Conservation (phyloP, 2,797 vertebrate genomes). For the Periparus ater region DNA sequence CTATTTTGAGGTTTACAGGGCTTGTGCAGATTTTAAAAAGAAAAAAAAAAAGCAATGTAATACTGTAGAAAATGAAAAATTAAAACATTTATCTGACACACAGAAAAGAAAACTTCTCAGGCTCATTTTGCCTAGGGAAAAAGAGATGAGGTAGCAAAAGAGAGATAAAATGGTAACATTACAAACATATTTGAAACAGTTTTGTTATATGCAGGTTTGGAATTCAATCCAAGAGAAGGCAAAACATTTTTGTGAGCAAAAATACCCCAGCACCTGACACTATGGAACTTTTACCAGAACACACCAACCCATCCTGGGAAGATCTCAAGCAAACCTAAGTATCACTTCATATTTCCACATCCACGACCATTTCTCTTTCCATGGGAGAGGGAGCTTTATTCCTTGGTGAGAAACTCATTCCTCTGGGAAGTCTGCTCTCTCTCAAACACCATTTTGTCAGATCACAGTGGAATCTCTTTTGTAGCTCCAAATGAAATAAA, state of each 20-base stretch:
- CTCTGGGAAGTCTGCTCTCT: not conserved
- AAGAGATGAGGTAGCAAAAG: not conserved
- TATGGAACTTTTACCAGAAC: not conserved
- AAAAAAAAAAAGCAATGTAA: not conserved
- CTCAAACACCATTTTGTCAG: not conserved
- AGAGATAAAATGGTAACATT: not conserved
- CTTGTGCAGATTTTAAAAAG: not conserved
- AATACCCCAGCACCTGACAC: not conserved
- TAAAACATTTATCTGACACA: not conserved
- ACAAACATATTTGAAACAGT: not conserved
- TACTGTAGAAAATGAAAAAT: not conserved
- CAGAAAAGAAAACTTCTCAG: not conserved
- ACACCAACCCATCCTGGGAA: not conserved
- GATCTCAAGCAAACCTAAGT: not conserved
- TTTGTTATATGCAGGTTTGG: not conserved
- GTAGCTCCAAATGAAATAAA: not conserved
- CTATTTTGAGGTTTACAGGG: not conserved
- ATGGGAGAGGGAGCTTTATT: not conserved
- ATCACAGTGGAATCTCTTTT: not conserved
- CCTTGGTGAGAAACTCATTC: not conserved
- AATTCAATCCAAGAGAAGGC: not conserved
- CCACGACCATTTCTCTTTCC: not conserved
- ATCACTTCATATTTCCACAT: not conserved
- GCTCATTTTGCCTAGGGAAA: not conserved
- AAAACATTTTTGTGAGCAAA: not conserved